phyloP scores from a whole-genome alignment of 2,797 vertebrate species.

The Decapterus maruadsi region DNA sequence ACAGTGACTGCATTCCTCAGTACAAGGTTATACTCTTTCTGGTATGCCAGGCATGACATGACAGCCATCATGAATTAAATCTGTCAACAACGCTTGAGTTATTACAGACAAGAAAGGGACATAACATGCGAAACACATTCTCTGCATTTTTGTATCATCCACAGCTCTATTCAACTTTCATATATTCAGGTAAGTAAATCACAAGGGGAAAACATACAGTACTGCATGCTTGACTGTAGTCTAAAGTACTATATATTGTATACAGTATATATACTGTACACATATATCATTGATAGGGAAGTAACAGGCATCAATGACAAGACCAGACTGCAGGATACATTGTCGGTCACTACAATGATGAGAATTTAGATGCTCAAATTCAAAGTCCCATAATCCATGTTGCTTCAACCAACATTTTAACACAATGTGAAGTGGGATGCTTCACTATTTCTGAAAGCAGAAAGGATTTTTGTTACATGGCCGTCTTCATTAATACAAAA shows the following conservation, averaged over 20 bases:
- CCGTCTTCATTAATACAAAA: constrained; percentile 62
- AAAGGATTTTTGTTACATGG: constrained; percentile 36
- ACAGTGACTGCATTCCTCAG: not conserved
- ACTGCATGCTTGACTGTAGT: not conserved
- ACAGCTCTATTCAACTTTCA: not conserved
- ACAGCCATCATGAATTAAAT: not conserved
- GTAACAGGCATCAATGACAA: constrained; percentile 33
- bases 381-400: not conserved
- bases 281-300: constrained; percentile 13
- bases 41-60: not conserved
- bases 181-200: not conserved
- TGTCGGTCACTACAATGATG: not conserved
- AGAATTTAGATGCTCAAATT: constrained; percentile 6
- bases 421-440: constrained; percentile 15
- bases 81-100: not conserved
- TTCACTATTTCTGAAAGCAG: constrained; percentile 34
- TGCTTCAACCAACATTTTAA: constrained; percentile 20
- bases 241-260: constrained; percentile 17
- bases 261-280: too few species aligned
- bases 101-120: not conserved
- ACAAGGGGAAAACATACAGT: not conserved
- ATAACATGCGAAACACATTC: not conserved
- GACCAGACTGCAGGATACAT: constrained; percentile 13
- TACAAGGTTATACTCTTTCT: not conserved
- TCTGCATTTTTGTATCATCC: not conserved